Evolutionary conservation across 1,140 invertebrate genomes (phyloP).

Genomic region (Tachypleus tridentatus): DNA sequence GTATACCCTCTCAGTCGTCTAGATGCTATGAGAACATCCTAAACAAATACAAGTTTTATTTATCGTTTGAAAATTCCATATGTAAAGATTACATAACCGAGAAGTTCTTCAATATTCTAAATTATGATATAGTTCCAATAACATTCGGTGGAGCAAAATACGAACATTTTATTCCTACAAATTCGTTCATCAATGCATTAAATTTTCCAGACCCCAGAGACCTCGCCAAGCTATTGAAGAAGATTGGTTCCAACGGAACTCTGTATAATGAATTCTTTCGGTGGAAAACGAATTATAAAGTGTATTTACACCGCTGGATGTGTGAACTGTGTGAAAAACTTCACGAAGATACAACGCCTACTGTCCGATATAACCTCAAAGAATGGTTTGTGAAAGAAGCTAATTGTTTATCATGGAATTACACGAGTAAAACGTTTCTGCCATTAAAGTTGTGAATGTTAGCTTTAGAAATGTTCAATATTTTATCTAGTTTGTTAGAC

Average conservation of each 20-base stretch:
- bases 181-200: slow-evolving; percentile 32
- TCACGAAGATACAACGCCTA: background rate
- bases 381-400: too few relatives aligned
- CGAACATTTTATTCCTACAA: slow-evolving; percentile 25
- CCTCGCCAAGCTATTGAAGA: slow-evolving; percentile 40
- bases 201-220: slow-evolving; percentile 31
- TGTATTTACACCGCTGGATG: slow-evolving; percentile 21
- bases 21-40: slow-evolving; percentile 22
- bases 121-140: slow-evolving; percentile 18
- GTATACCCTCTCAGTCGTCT: slow-evolving; percentile 17
- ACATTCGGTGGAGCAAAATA: slow-evolving; percentile 26
- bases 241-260: slow-evolving; percentile 32
- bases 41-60: slow-evolving; percentile 31
- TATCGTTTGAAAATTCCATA: slow-evolving; percentile 33
- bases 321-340: slow-evolving; percentile 24
- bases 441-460: too few relatives aligned
- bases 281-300: slow-evolving; percentile 23
- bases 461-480: too few relatives aligned
- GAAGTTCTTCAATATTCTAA: slow-evolving; percentile 22
- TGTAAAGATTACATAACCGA: slow-evolving; percentile 35
- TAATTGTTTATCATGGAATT: too few relatives aligned
- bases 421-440: too few relatives aligned
- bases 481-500: too few relatives aligned
- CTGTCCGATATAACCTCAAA: too few relatives aligned
- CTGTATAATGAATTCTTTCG: slow-evolving; percentile 28